A percentile compares a stretch with the other conserved stretches of the same genome.
Conservation (phyloP, 2,888 invertebrate genomes). For the Nudaria mundana region DNA sequence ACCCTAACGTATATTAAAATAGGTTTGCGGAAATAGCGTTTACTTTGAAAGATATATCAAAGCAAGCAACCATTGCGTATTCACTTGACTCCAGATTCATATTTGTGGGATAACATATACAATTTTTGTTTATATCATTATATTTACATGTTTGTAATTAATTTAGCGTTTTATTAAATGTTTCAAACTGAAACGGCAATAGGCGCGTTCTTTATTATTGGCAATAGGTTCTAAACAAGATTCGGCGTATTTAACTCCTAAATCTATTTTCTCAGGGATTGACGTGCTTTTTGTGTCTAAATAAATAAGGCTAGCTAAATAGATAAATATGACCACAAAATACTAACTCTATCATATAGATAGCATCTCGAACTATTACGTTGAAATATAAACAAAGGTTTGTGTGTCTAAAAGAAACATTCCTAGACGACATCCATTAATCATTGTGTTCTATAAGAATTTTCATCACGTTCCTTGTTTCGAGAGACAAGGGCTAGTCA, state of each 20-base stretch:
- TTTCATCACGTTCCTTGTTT: conserved; percentile 26
- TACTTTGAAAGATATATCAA: conserved; percentile 54
- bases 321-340: background rate
- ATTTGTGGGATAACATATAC: conserved; percentile 16
- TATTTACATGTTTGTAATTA: conserved; percentile 4
- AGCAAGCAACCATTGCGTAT: conserved; percentile 30
- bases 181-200: no score
- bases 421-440: conserved; percentile 22
- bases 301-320: no score
- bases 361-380: conserved; percentile 19
- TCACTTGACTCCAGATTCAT: conserved; percentile 36
- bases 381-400: conserved; percentile 16
- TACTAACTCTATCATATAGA: conserved; percentile 2
- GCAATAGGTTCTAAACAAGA: no score
- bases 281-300: no score
- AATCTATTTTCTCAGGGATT: no score
- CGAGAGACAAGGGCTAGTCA: conserved; percentile 20
- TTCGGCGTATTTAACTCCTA: background rate
- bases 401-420: conserved; percentile 13
- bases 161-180: conserved; percentile 3
- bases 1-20: conserved; percentile 20
- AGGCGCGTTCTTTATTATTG: no score
- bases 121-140: conserved; percentile 8
- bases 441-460: conserved; percentile 24
- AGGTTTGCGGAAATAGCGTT: conserved; percentile 41